phyloP scores from a whole-genome alignment of 2,888 invertebrate genomes.

The Nasonia oneida region DNA sequence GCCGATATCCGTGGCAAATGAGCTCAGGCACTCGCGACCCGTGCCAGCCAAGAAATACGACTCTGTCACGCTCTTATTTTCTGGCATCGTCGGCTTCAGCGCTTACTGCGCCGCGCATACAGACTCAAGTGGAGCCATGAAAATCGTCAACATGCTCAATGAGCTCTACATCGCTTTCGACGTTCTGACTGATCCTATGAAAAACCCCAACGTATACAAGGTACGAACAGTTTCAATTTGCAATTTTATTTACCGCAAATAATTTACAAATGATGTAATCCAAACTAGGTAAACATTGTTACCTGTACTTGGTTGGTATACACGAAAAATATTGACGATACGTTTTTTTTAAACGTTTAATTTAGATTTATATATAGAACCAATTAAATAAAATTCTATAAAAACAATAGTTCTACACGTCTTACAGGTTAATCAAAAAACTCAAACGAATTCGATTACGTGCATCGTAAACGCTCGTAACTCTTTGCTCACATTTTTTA shows the following conservation, averaged over 20 bases:
- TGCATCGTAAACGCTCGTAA: not conserved
- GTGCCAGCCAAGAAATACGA: conserved; percentile 94
- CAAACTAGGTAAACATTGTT: too few relatives aligned
- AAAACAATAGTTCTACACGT: too few relatives aligned
- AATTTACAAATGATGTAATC: too few relatives aligned
- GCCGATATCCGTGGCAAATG: conserved; percentile 96
- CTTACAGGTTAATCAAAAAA: not conserved
- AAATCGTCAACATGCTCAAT: conserved; percentile 96
- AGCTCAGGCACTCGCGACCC: conserved; percentile 93
- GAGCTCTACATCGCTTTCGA: conserved; percentile 96
- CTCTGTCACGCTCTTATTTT: conserved; percentile 95
- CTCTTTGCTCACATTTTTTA: not conserved
- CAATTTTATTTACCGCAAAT: too few relatives aligned
- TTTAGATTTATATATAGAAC: too few relatives aligned
- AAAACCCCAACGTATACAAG: conserved; percentile 97
- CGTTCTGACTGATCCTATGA: conserved; percentile 93
- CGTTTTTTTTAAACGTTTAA: too few relatives aligned
- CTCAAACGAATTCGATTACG: not conserved
- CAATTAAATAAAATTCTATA: too few relatives aligned
- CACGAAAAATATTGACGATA: too few relatives aligned
- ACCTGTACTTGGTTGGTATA: too few relatives aligned
- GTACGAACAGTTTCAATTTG: conserved; percentile 79
- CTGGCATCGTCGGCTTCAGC: conserved; percentile 95
- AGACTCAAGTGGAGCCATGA: conserved; percentile 96
- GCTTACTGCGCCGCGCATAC: conserved; percentile 94